Evolutionary conservation across 2,888 invertebrate species (phyloP), one percentile per base, ranked within the genome.

Genomic region (Ceramica pisi): DNA sequence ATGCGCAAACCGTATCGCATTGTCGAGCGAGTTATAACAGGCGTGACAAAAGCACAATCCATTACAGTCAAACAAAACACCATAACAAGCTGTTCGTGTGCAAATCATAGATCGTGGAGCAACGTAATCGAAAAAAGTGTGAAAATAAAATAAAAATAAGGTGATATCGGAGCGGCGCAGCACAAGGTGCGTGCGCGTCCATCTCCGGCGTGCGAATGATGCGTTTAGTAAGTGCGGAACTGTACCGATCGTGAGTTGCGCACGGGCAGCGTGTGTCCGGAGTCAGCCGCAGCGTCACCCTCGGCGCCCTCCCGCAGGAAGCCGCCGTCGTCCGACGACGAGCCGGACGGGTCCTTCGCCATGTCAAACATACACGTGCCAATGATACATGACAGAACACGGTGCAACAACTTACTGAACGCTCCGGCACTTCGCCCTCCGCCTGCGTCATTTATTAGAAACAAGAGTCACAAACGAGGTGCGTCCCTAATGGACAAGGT

Each of bases 191-290:
- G 81, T 78, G 72, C 83, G 84, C 84, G 84, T 82, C 86, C 78
- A 72, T 78, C 81, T 86, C 87, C 86, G 86, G 81, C 81, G 91
- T 92, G 92, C 90, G 83, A 83, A 87, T 87, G 80, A 87, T 86
- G 88, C 82, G 84, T 81, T 85, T 81, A 84, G 84, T 86, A 89
- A 85, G 88, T 87, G 89, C 87, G 87, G 83, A 82, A 89, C 90
- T 89, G 92, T 96, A 96, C 95, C 95, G 95, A 95, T 93, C 95
- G 91, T 79, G 95, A 95, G 94, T 92, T 93, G 94, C 96, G 95
- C 92, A 95, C 96, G 93, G 96, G 96, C 93, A 96, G 94, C 91
- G 96, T 96, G 94, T 95, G 94, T 67, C 95, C 96, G 76, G 95
- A 87, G 89, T 94, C 95, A 16, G 71, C 80, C 78, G 89, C 92